These are phyloP conservation scores for Petrocephalus schoutedeni DNA, from an alignment of 2,797 vertebrate species.

Conservation along the genomic window DNA sequence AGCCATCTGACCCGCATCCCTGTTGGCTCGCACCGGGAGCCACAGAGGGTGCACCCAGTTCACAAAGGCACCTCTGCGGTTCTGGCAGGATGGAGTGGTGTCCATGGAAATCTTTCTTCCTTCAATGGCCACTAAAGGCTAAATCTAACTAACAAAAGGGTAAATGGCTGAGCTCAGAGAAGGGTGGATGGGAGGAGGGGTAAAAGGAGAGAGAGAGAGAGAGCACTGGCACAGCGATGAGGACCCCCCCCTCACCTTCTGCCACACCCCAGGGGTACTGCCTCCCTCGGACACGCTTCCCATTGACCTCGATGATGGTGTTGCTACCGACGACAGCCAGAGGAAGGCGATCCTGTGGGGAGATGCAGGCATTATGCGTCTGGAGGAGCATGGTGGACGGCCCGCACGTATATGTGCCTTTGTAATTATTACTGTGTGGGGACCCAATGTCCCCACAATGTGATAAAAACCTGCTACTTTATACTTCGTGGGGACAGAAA, in stretches of 20 bases:
- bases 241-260: constrained; percentile 74
- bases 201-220: background rate
- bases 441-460: too few relatives aligned
- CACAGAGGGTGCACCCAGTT: background rate
- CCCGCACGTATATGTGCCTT: background rate
- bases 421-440: too few relatives aligned
- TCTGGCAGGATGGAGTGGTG: background rate
- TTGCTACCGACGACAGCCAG: constrained; percentile 94
- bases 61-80: background rate
- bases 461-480: too few relatives aligned
- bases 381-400: background rate
- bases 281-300: constrained; percentile 85
- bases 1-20: background rate
- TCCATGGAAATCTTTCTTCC: background rate
- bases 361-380: background rate
- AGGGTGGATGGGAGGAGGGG: too few relatives aligned
- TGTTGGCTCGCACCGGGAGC: background rate
- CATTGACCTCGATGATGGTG: constrained; percentile 91
- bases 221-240: background rate
- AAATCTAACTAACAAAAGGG: background rate
- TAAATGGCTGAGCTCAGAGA: background rate
- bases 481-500: too few relatives aligned
- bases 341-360: constrained; percentile 82
- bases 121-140: background rate
- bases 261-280: constrained; percentile 97